Conservation (phyloP, 1,140 invertebrate genomes). For the roundworm (Caenorhabditis elegans) region WBcel235 BX284606.5:14568501-14569000, state of each 20-base stretch:
- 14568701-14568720: neutral
- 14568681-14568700: constrained; percentile 3
- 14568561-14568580: too few species aligned
- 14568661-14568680: neutral
- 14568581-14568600: too few species aligned
- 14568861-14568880: neutral
- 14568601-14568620: too few species aligned
- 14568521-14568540: too few species aligned
- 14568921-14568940: neutral
- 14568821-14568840: neutral
- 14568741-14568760: constrained; percentile 9
- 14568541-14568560: too few species aligned
- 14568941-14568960: constrained; percentile 31
- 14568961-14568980: constrained; percentile 13
- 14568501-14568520: too few species aligned
- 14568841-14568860: neutral
- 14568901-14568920: constrained; percentile 10
- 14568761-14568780: constrained; percentile 10
- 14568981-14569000: constrained; percentile 1
- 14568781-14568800: constrained; percentile 29
- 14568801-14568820: constrained; percentile 2
- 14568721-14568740: constrained; percentile 12
- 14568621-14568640: too few species aligned
- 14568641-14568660: too few species aligned
- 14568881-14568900: constrained; percentile 3